Conservation (phyloP, 1,140 invertebrate species). For the Patella vulgata region DNA sequence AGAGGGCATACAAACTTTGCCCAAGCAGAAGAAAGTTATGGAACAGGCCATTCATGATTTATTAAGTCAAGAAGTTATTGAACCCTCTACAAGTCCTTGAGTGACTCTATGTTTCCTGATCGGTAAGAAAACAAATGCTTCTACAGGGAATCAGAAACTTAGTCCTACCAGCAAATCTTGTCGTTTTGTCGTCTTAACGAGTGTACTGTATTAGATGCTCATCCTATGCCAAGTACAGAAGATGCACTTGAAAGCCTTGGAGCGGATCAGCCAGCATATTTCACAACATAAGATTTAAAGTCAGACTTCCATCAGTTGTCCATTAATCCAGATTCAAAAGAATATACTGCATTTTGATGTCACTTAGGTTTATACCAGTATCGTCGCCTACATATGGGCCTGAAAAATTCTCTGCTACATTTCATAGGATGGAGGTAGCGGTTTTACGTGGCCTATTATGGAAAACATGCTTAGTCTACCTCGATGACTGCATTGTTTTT, state of each 20-base stretch:
- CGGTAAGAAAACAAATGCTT: constrained; percentile 11
- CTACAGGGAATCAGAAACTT: no score
- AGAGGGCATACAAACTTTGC: constrained; percentile 1
- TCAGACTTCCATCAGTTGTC: no score
- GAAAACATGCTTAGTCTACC: not conserved
- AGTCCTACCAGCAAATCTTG: no score
- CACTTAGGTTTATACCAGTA: no score
- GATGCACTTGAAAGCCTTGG: no score
- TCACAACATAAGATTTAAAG: no score
- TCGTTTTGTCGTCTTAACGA: no score
- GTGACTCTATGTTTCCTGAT: constrained; percentile 1
- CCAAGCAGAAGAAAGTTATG: constrained; percentile 1
- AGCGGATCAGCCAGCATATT: no score
- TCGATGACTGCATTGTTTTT: not conserved
- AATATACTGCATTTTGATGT: no score
- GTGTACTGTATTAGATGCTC: no score
- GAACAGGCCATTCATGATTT: constrained; percentile 10
- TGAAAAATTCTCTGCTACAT: not conserved
- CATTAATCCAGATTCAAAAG: no score
- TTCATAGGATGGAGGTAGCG: not conserved
- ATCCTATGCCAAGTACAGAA: no score
- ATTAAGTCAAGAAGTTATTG: constrained; percentile 10
- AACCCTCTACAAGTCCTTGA: constrained; percentile 11
- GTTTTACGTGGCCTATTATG: not conserved
- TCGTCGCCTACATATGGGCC: not conserved